These are phyloP conservation scores for Cheirogaleus medius DNA, from an alignment of 2,113 vertebrate species.

Conservation along the genomic window DNA sequence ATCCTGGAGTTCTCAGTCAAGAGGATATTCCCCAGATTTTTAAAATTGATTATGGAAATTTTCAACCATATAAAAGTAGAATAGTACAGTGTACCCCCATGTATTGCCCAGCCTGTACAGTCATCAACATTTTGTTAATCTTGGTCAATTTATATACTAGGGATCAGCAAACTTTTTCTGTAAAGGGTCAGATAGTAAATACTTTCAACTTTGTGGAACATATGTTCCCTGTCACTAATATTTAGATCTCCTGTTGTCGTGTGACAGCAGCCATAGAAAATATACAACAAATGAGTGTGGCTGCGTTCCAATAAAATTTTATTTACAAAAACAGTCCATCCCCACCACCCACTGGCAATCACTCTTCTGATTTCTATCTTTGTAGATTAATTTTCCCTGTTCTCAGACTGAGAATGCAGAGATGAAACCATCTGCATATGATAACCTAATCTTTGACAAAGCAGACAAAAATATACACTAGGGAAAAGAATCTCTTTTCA, in stretches of 20 bases:
- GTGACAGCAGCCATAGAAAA: not conserved
- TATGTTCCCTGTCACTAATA: not conserved
- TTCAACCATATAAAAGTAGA: not conserved
- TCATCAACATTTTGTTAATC: not conserved
- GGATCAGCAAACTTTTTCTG: not conserved
- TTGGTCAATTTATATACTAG: not conserved
- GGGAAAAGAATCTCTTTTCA: no score
- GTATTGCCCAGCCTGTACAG: not conserved
- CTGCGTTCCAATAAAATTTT: not conserved
- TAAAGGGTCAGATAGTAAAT: not conserved
- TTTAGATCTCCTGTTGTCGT: not conserved
- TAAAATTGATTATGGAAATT: not conserved
- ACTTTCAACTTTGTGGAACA: not conserved
- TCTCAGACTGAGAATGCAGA: not conserved
- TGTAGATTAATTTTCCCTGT: not conserved
- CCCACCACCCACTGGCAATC: not conserved
- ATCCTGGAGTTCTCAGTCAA: not conserved
- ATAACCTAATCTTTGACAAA: no score
- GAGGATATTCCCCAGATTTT: not conserved
- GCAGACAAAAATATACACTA: no score
- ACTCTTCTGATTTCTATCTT: not conserved
- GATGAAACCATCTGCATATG: no score
- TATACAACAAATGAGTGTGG: not conserved
- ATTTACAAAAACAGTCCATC: conserved; percentile 12
- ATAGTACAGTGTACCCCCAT: not conserved